phyloP scores from a whole-genome alignment of 2,888 invertebrate species.

The Allacma fusca region DNA sequence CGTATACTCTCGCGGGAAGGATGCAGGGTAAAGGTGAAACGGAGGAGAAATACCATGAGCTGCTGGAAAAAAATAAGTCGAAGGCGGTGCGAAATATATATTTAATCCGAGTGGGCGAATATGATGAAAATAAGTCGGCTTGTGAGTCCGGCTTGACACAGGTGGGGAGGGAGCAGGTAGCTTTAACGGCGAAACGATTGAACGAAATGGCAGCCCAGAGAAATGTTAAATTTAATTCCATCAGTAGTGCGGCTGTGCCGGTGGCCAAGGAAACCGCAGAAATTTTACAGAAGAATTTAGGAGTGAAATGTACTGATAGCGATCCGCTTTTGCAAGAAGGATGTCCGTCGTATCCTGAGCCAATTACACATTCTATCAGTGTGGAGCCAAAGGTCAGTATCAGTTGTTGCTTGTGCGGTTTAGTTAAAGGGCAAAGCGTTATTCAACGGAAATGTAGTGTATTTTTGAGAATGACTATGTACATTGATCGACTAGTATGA shows the following conservation, averaged over 20 bases:
- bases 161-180: constrained; percentile 82
- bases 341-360: constrained; percentile 92
- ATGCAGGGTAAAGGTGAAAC: constrained; percentile 18
- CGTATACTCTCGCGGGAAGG: constrained; percentile 35
- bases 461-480: too few species aligned
- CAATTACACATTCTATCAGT: constrained; percentile 65
- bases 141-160: constrained; percentile 79
- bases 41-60: constrained; percentile 65
- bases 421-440: background rate
- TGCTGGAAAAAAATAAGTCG: constrained; percentile 71
- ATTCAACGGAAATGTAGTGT: background rate
- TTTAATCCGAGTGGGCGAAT: constrained; percentile 94
- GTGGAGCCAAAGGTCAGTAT: constrained; percentile 38
- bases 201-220: constrained; percentile 68
- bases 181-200: constrained; percentile 80
- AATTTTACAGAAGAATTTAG: constrained; percentile 69
- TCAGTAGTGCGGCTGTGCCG: constrained; percentile 90
- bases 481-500: too few species aligned
- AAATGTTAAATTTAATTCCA: constrained; percentile 78
- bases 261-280: constrained; percentile 90
- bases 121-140: constrained; percentile 78
- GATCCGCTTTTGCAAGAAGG: constrained; percentile 88
- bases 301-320: constrained; percentile 66
- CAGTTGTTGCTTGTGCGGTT: background rate
- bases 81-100: constrained; percentile 80